Percentiles rank a stretch among this genome's conserved stretches.
These are phyloP conservation scores for Graptemys geographica DNA, from an alignment of 2,797 vertebrate genomes.

Conservation along the genomic window DNA sequence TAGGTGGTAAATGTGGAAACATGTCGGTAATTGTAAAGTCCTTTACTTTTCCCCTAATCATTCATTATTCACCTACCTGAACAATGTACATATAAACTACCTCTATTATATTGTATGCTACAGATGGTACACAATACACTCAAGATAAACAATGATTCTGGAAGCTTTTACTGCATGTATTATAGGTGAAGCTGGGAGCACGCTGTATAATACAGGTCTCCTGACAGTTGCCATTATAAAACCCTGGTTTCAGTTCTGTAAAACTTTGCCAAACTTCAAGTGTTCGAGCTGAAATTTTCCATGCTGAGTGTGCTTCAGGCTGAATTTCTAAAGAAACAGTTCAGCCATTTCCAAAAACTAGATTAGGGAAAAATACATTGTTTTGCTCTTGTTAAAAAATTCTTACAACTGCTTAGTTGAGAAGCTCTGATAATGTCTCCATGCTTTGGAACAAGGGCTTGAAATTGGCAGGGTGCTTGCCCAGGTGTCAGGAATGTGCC, in stretches of 20 bases:
- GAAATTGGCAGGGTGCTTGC: not conserved
- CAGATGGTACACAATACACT: not conserved
- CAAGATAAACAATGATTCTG: not conserved
- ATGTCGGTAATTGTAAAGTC: not conserved
- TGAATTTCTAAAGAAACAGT: not conserved
- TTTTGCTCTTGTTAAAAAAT: not conserved
- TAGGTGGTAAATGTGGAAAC: not conserved
- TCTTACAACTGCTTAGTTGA: too few relatives aligned
- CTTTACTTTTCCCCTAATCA: not conserved
- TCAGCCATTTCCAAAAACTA: not conserved
- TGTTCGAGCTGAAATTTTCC: not conserved
- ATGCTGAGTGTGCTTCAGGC: not conserved
- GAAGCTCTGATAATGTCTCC: not conserved
- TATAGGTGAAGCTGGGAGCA: not conserved
- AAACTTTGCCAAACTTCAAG: not conserved
- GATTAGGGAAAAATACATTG: not conserved
- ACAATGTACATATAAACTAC: not conserved
- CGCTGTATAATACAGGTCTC: fast-evolving
- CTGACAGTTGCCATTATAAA: not conserved
- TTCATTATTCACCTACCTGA: not conserved
- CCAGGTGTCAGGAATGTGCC: not conserved
- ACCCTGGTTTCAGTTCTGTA: not conserved
- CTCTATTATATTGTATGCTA: not conserved
- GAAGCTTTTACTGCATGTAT: not conserved
- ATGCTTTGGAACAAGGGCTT: not conserved